A percentile compares a stretch with the other conserved stretches of the same genome.
phyloP scores from a whole-genome alignment of 1,140 invertebrate genomes.

The Euura lappo region DNA sequence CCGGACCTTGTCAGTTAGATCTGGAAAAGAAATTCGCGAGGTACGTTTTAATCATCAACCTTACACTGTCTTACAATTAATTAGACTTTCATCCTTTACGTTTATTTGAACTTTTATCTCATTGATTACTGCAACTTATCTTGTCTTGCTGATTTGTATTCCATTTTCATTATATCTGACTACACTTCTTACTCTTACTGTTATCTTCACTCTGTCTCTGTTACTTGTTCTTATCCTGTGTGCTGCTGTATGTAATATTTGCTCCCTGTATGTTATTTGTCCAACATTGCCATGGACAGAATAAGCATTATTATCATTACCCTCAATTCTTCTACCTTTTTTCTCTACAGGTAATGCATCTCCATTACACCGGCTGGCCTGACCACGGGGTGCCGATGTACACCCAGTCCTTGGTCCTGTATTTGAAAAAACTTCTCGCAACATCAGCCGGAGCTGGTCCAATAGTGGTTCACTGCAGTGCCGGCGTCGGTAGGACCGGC shows the following conservation, averaged over 20 bases:
- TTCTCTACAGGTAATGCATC: slow-evolving; percentile 30
- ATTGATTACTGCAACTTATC: not conserved
- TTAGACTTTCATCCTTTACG: not conserved
- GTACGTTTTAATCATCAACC: slow-evolving; percentile 8
- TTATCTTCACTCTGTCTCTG: not conserved
- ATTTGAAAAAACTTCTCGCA: slow-evolving; percentile 66
- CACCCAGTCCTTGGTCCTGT: slow-evolving; percentile 71
- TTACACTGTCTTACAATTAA: not conserved
- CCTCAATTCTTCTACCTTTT: not conserved
- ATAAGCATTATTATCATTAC: not conserved
- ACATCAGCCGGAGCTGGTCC: slow-evolving; percentile 53
- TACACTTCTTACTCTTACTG: slow-evolving; percentile 21
- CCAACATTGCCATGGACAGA: no score
- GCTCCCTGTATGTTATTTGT: no score
- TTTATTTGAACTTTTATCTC: no score
- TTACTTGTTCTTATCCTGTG: not conserved
- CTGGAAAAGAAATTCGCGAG: slow-evolving; percentile 31
- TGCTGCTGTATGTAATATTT: no score
- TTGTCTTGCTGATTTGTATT: no score
- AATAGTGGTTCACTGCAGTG: slow-evolving; percentile 69
- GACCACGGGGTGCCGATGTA: slow-evolving; percentile 65
- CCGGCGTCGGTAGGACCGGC: slow-evolving; percentile 72
- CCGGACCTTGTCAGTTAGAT: slow-evolving; percentile 83
- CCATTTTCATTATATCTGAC: no score
- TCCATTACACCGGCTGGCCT: slow-evolving; percentile 12